Evolutionary conservation across 2,888 invertebrate genomes (phyloP).

Genomic region (Venusia cambrica): DNA sequence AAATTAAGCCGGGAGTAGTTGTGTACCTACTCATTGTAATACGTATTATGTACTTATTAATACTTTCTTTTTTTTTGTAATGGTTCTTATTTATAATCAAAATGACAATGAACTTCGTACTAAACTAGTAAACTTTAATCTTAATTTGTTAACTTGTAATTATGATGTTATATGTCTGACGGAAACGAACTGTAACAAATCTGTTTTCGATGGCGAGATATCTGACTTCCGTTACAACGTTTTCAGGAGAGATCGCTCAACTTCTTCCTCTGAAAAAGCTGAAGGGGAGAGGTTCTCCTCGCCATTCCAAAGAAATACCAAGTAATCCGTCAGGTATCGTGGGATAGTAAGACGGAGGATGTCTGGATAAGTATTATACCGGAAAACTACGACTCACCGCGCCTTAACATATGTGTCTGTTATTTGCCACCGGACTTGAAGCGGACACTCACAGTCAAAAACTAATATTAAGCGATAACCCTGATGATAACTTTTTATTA

Average conservation of each 20-base stretch:
- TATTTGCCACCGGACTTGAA: no score
- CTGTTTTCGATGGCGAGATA: constrained; percentile 15
- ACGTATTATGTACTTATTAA: constrained; percentile 1
- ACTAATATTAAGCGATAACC: constrained; percentile 1
- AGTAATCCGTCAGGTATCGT: constrained; percentile 18
- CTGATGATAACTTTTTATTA: constrained; percentile 3
- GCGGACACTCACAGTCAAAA: constrained; percentile 5
- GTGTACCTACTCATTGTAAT: not conserved
- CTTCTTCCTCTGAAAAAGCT: constrained; percentile 4
- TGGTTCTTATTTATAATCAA: constrained; percentile 10
- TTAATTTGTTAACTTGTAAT: constrained; percentile 11
- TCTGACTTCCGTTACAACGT: constrained; percentile 20
- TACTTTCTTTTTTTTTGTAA: no score
- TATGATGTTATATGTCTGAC: constrained; percentile 21
- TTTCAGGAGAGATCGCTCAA: constrained; percentile 16
- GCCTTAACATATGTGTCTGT: constrained; percentile 9
- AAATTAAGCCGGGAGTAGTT: constrained; percentile 1
- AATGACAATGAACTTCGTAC: constrained; percentile 10
- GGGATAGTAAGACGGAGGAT: constrained; percentile 19
- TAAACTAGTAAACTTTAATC: constrained; percentile 10
- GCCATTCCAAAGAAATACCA: constrained; percentile 13
- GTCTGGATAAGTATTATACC: constrained; percentile 16
- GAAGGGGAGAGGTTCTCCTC: constrained; percentile 20
- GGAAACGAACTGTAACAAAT: constrained; percentile 18
- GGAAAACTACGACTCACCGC: not conserved